phyloP scores from a whole-genome alignment of 1,140 invertebrate species.

The Sitophilus oryzae region DNA sequence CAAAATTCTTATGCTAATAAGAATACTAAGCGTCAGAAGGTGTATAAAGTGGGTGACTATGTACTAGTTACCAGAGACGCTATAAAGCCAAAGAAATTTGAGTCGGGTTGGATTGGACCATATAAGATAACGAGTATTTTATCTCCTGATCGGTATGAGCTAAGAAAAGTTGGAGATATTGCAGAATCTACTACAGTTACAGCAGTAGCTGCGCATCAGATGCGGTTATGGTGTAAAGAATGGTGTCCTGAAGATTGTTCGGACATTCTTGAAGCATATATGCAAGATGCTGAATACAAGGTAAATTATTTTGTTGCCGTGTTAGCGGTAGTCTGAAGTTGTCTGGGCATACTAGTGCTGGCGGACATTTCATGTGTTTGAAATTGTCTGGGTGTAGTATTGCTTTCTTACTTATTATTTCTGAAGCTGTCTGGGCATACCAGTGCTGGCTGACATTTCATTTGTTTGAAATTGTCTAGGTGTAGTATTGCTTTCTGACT shows the following conservation, averaged over 20 bases:
- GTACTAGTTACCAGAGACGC: not conserved
- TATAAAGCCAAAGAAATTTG: not conserved
- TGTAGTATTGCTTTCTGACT: no score
- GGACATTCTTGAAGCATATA: not conserved
- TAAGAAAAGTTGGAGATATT: not conserved
- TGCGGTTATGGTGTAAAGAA: not conserved
- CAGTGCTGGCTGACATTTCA: no score
- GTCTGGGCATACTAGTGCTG: no score
- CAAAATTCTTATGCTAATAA: not conserved
- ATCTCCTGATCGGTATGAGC: not conserved
- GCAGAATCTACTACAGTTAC: not conserved
- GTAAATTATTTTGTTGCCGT: no score
- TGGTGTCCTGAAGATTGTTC: slow-evolving; percentile 1
- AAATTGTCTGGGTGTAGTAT: no score
- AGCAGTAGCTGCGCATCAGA: not conserved
- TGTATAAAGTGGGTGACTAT: not conserved
- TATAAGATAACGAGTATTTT: not conserved
- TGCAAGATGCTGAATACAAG: no score
- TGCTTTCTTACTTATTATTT: no score
- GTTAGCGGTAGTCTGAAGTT: no score
- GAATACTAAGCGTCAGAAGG: not conserved
- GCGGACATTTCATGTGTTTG: no score
- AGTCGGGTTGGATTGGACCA: not conserved
- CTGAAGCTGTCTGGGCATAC: no score
- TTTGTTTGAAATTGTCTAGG: no score